A percentile compares a stretch with the other conserved stretches of the same genome.
Evolutionary conservation across 2,797 vertebrate species (phyloP).

Genomic region (Sebastes cheni): DNA sequence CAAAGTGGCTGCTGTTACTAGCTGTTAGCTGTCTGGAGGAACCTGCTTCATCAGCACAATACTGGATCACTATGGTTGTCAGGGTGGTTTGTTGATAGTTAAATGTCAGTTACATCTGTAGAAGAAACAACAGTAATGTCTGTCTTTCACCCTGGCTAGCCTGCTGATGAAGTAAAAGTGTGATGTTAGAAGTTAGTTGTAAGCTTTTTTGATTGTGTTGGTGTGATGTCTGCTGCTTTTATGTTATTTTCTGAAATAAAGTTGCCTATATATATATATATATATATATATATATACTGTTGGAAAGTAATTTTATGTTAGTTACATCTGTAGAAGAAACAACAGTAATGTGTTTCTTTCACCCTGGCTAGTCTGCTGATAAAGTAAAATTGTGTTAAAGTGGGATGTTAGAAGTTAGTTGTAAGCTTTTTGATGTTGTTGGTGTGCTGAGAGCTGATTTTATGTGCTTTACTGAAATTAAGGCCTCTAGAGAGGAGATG

Average conservation of each 20-base stretch:
- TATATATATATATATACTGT: not conserved
- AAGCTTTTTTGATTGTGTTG: no score
- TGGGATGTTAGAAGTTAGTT: not conserved
- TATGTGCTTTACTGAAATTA: not conserved
- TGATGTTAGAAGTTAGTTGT: not conserved
- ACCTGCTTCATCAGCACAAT: conserved; percentile 55
- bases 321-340: not conserved
- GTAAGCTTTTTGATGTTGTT: no score
- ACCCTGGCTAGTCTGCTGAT: not conserved
- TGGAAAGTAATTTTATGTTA: not conserved
- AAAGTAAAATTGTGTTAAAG: not conserved
- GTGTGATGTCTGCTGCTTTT: not conserved
- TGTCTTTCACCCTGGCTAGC: not conserved
- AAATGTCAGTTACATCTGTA: not conserved
- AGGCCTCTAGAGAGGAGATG: conserved; percentile 54
- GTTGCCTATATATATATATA: not conserved
- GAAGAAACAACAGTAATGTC: not conserved
- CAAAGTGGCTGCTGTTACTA: conserved; percentile 56
- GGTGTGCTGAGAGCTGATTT: not conserved
- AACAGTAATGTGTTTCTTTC: not conserved
- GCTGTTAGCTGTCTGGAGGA: conserved; percentile 22
- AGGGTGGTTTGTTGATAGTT: conserved; percentile 24
- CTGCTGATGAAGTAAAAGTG: not conserved
- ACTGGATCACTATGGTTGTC: not conserved
- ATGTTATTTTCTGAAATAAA: not conserved